Base-by-base conservation (phyloP, 2,113 vertebrate species). In the Buteo buteo region DNA sequence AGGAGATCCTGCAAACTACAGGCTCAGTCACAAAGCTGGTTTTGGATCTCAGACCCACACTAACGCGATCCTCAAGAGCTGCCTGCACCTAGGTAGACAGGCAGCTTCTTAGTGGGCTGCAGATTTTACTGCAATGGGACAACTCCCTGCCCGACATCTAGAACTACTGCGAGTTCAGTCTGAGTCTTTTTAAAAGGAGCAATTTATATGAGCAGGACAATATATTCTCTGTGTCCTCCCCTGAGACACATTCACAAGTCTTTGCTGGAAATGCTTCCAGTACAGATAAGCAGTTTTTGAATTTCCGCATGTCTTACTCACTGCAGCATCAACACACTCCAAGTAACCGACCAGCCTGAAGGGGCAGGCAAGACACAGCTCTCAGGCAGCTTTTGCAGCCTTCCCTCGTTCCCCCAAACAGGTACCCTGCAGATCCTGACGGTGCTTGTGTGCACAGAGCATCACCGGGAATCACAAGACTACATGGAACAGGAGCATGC, bases 401-500 rank as follows among this genome's bases (percentile, higher is more conserved):
- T 90, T 71, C 3, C 70, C 70, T 85, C 21, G 0, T 67, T 76
- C 32, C 62, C 55, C 4, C 1, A 20, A 29, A 54, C 1, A 5
- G 9, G 1, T 24, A 57, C 8, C 40, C 52, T 69, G 40, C 44
- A 76, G 45, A 47, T 45, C 31, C 62, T 65, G 66, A 49, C 47
- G 59, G 49, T 6, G 22, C 44, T 55, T 11, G 1, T 50, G 28
- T 67, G 65, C 44, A 74, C 47, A 45, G 19, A 89, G 34, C 36
- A 92, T 34, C 81, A 70, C 49, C 8, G 4, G 65, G 38, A 85
- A 87, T 84, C 66, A 71, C 34, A 66, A 59, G 55, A 49, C 0
- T 1, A 82, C 40, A 69, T 0, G 0, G 78, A 92, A 77, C 0
- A 0, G 65, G 84, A 89, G 59, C 66, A 82, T 0, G 0, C 0